Percentiles rank a stretch among this genome's conserved stretches.
Evolutionary conservation across 2,888 invertebrate genomes (phyloP).

Genomic region (Diaperis boleti): DNA sequence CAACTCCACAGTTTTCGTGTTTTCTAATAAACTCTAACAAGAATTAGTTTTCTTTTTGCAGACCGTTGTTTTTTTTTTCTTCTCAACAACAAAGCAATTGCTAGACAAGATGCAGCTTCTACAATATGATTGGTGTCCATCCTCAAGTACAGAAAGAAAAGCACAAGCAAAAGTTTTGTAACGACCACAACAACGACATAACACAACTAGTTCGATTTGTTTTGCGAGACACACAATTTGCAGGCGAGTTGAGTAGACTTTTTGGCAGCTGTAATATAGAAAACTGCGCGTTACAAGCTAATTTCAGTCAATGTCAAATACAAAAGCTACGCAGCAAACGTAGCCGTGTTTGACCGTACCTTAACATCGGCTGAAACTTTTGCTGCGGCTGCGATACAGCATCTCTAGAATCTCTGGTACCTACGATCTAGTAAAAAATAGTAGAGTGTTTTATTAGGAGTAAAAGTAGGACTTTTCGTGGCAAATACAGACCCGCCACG

Average conservation of each 20-base stretch:
- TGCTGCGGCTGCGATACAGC: too few relatives aligned
- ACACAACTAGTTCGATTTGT: not conserved
- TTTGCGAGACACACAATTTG: not conserved
- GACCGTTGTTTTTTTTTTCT: not conserved
- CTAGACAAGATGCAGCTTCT: not conserved
- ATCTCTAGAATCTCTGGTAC: too few relatives aligned
- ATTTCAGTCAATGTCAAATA: not conserved
- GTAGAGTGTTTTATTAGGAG: too few relatives aligned
- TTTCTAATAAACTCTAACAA: not conserved
- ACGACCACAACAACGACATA: not conserved
- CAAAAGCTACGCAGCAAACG: not conserved
- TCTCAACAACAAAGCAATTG: not conserved
- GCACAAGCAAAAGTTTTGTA: not conserved
- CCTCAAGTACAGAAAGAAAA: not conserved
- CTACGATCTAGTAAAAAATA: too few relatives aligned
- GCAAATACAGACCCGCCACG: too few relatives aligned
- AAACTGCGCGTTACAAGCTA: not conserved
- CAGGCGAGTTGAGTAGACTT: too few relatives aligned
- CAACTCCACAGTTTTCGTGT: conserved; percentile 9
- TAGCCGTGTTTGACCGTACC: not conserved
- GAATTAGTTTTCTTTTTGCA: not conserved
- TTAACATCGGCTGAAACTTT: too few relatives aligned
- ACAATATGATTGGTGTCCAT: not conserved
- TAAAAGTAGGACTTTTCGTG: too few relatives aligned
- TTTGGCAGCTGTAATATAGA: not conserved